Conservation (phyloP, 35 echinoderm and acorn worm genomes). For the Acanthaster planci region DNA sequence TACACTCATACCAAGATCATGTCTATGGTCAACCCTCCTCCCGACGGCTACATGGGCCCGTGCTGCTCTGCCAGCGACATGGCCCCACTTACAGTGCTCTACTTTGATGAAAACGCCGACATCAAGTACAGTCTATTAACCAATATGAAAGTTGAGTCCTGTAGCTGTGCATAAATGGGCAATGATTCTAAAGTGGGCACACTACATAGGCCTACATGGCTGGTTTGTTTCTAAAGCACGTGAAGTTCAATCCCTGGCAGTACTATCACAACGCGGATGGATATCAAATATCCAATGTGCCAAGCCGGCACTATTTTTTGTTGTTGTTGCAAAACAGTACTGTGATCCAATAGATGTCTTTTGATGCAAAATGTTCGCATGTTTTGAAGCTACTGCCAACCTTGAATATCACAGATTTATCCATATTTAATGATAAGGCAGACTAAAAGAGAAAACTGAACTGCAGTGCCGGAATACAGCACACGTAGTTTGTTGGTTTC, state of each 20-base stretch:
- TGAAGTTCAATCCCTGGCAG: constrained; percentile 22
- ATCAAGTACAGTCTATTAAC: constrained; percentile 62
- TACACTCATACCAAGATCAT: constrained; percentile 75
- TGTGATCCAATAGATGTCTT: neutral
- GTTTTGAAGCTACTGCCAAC: constrained; percentile 19
- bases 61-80: constrained; percentile 75
- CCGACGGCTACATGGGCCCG: constrained; percentile 46
- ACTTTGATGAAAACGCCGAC: constrained; percentile 58
- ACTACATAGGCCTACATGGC: neutral
- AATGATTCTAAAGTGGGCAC: neutral
- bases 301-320: neutral
- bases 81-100: constrained; percentile 48
- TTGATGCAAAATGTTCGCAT: neutral
- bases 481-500: neutral
- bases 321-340: neutral
- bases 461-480: neutral
- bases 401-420: neutral
- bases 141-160: constrained; percentile 69
- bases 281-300: constrained; percentile 10
- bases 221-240: neutral
- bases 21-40: constrained; percentile 30
- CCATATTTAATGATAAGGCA: neutral
- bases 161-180: constrained; percentile 60
- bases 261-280: constrained; percentile 25
- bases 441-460: neutral